Evolutionary conservation across 2,888 invertebrate species (phyloP).

Genomic region (Encarsia formosa): DNA sequence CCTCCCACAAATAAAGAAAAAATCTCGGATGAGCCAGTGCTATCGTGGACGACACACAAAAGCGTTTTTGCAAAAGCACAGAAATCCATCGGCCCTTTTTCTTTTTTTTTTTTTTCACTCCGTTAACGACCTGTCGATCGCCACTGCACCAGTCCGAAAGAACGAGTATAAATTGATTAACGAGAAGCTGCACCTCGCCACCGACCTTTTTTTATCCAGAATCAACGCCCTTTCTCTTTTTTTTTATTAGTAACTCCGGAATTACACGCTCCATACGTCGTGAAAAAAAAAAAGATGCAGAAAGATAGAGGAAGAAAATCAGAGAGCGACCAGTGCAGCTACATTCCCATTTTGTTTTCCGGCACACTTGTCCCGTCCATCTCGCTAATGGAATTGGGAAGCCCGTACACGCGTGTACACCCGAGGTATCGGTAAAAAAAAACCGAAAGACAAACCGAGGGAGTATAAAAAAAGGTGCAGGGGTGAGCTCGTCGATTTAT

Average conservation of each 20-base stretch:
- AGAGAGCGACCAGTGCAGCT: neutral
- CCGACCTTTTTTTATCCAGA: conserved; percentile 3
- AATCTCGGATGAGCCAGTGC: too few species aligned
- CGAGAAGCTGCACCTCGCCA: conserved; percentile 4
- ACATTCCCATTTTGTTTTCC: conserved; percentile 24
- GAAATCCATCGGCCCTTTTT: neutral
- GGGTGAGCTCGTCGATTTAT: conserved; percentile 24
- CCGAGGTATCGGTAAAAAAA: neutral
- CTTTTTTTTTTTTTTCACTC: neutral
- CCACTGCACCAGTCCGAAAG: conserved; percentile 1
- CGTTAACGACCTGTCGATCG: conserved; percentile 18
- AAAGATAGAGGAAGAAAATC: neutral
- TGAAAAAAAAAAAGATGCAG: neutral
- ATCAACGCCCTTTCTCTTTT: neutral
- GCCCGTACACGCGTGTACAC: conserved; percentile 6
- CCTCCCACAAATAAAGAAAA: too few species aligned
- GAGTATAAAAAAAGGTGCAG: neutral
- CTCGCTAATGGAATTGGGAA: conserved; percentile 28
- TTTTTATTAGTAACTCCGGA: too few species aligned
- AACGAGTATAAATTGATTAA: conserved; percentile 18
- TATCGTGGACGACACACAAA: too few species aligned
- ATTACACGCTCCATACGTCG: conserved; percentile 15
- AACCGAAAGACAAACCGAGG: conserved; percentile 1
- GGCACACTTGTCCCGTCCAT: conserved; percentile 25
- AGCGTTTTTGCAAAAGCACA: neutral